Evolutionary conservation across 2,113 vertebrate genomes (phyloP), one percentile per base, ranked within the genome.

Genomic region (Ia io): DNA sequence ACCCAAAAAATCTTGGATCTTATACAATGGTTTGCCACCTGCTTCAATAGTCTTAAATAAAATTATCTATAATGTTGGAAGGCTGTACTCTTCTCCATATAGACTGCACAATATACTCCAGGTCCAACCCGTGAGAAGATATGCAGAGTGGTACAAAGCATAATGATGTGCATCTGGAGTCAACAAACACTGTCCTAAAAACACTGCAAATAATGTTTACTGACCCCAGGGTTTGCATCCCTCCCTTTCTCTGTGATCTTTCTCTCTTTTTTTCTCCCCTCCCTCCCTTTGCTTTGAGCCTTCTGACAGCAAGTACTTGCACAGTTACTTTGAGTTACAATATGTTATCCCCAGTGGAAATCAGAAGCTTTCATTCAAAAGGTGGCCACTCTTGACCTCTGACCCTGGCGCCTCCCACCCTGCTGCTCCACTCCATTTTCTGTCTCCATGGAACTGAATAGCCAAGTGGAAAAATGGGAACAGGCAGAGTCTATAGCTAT

Each of bases 351-450:
- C 92, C 97, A 97, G 98, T 97, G 97, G 97, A 96, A 98, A 98
- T 98, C 97, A 98, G 96, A 97, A 97, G 95, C 97, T 98, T 97
- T 98, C 97, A 98, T 98, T 98, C 98, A 98, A 98, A 98, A 98
- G 98, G 98, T 98, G 98, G 97, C 98, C 96, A 98, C 98, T 98
- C 98, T 98, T 98, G 98, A 98, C 98, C 98, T 98, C 96, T 97
- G 98, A 97, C 98, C 98, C 84, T 5, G 12, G 96, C 87, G 96
- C 98, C 98, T 98, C 98, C 98, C 98, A 98, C 97, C 98, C 98
- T 85, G 97, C 95, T 94, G 32, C 74, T 97, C 96, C 95, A 97
- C 95, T 97, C 91, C 97, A 97, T 97, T 98, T 96, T 98, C 97
- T 87, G 97, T 98, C n/a, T 25, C 98, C 98, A 98, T 98, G 98